A percentile compares a stretch with the other conserved stretches of the same genome.
phyloP scores from a whole-genome alignment of 2,113 vertebrate species.

The Suricata suricatta region DNA sequence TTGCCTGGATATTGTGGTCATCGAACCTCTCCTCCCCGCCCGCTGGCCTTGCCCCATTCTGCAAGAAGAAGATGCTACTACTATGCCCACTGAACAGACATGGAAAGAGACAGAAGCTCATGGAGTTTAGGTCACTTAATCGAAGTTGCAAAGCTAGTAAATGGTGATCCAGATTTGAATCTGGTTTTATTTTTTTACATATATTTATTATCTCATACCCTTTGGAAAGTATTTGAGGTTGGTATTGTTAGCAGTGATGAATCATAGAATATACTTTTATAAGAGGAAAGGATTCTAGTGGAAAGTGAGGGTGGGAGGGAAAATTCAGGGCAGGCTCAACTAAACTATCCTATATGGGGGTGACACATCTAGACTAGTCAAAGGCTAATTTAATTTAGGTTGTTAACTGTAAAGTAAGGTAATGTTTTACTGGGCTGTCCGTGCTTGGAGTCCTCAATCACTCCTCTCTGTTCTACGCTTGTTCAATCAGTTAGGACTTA shows the following conservation, averaged over 20 bases:
- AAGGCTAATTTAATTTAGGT: not conserved
- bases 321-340: not conserved
- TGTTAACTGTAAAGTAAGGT: not conserved
- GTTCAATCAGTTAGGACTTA: not conserved
- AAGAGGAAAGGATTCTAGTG: not conserved
- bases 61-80: not conserved
- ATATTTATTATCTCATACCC: not conserved
- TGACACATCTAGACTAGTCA: not conserved
- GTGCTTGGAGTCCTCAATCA: not conserved
- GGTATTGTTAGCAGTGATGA: not conserved
- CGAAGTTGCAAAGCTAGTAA: not conserved
- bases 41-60: not conserved
- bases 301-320: not conserved
- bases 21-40: not conserved
- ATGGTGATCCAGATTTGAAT: not conserved
- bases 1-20: not conserved
- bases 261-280: not conserved
- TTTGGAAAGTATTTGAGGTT: not conserved
- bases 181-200: not conserved
- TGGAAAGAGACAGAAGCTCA: not conserved
- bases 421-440: not conserved
- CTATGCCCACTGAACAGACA: not conserved
- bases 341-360: not conserved
- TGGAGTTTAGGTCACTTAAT: not conserved
- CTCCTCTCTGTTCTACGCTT: not conserved